Evolutionary conservation across 2,797 vertebrate genomes (phyloP), one percentile per base, ranked within the genome.

Genomic region (Momotus momota): DNA sequence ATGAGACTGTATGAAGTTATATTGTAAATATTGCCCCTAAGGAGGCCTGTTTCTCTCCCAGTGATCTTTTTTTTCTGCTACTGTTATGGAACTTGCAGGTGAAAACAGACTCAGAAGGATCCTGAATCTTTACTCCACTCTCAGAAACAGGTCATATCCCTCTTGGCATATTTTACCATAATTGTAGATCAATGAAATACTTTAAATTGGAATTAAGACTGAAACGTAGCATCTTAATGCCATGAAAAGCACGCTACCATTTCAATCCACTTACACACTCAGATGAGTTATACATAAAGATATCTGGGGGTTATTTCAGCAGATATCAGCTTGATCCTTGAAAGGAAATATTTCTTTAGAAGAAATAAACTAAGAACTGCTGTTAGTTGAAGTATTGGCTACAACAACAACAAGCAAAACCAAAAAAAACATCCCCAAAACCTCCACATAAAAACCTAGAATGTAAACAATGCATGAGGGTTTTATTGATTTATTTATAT

Each of bases 21-120:
- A 61, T 7, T 71, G 79, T 22, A 82, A 82, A 72, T 69, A 64
- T n/a, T 52, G 9, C 7, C 16, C 8, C 3, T 14, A n/a, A 64
- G 9, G 22, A 13, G 4, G 12, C 41, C 71, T 81, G 35, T 62
- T 89, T 74, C 14, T 23, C 0, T 0, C 25, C 2, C 4, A 2
- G 21, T 45, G 25, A 60, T 45, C 21, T 71, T 21, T 71, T 21
- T 61, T 61, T 83, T 57, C 60, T 84, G 31, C 60, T 70, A 9
- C n/a, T 52, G n/a, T 31, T 91, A 52, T 3, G 31, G 46, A 74
- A 48, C 29, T 72, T 57, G 46, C 54, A 91, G 65, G 83, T 81
- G 22, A 86, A 75, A 90, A 35, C 2, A 7, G 35, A 19, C 8
- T 81, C 29, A 20, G 54, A 6, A 81, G 17, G 71, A 70, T 29